phyloP scores from a whole-genome alignment of 2,113 vertebrate genomes.

The Vulpes lagopus region DNA sequence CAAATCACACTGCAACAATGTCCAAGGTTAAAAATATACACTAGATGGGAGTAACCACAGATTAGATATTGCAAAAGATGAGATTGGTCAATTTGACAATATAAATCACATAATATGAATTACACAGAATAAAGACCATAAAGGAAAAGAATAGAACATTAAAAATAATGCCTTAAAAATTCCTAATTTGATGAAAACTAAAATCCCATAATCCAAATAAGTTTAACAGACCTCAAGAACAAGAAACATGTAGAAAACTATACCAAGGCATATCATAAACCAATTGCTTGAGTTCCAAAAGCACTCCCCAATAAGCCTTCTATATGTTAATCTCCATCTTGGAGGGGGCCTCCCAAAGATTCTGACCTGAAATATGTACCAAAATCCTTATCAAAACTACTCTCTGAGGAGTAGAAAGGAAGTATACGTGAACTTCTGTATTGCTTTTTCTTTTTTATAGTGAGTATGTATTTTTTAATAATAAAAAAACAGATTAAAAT shows the following conservation, averaged over 20 bases:
- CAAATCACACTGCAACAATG: not conserved
- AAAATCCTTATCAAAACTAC: not conserved
- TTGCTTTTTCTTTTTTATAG: not conserved
- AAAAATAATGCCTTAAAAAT: not conserved
- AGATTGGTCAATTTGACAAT: not conserved
- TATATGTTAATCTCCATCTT: not conserved
- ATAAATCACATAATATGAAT: not conserved
- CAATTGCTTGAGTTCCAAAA: not conserved
- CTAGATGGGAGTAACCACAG: not conserved
- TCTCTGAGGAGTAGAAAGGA: not conserved
- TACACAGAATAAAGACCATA: not conserved
- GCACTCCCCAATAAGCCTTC: not conserved
- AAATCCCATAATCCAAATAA: not conserved
- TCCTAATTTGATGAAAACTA: not conserved
- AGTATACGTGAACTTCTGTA: not conserved
- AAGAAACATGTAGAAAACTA: conserved; percentile 5
- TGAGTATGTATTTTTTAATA: not conserved
- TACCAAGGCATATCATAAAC: not conserved
- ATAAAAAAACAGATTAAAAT: not conserved
- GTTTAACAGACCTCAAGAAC: not conserved
- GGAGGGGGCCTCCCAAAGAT: not conserved
- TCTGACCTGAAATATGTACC: not conserved
- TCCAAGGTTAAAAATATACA: conserved; percentile 2
- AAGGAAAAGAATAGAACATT: not conserved
- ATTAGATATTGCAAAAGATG: not conserved